Evolutionary conservation across 2,888 invertebrate genomes (phyloP), one percentile per base, ranked within the genome.

Genomic region (Neoscelio sp.): DNA sequence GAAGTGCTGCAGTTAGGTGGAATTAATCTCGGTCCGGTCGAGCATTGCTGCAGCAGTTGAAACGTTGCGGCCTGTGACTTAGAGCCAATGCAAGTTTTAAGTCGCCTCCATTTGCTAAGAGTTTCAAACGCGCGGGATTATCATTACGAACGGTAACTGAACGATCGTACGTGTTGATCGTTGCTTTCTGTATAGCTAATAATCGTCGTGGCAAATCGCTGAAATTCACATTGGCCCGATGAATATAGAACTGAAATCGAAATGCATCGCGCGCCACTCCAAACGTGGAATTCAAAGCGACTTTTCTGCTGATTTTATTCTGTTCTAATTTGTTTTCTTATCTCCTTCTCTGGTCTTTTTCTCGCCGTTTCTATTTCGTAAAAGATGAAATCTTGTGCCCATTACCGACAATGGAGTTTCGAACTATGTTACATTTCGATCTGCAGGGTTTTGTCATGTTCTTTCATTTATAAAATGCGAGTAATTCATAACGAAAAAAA

Each of bases 21-120:
- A 64, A 64, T 65, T 46, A 74, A 65, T 62, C 54, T 48, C 23
- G 40, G 56, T 56, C 46, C 38, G 30, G 46, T 56, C 17, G 56
- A 44, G 42, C 23, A 17, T 44, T 40, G 44, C 38, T 10, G 67
- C 33, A 46, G 44, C 28, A 35, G 48, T 58, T 42, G 68, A 58
- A 58, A 40, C 48, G 18, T 30, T 46, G 56, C 8, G 58, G 40
- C 58, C 15, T 46, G 58, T 58, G 58, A 58, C 56, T 58, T 58
- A 38, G 48, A 54, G 38, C 33, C 56, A 56, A 73, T 64, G 64
- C 54, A 64, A 73, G 73, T 64, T 64, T 73, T 62, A 46, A 64
- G 73, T 56, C 48, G 13, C 20, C 23, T 38, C 73, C 20, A 64
- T 73, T 73, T 73, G 48, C 56, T 73, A 73, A 38, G 12, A 26